Evolutionary conservation across 2,113 vertebrate genomes (phyloP).

Genomic region (Epinephelus lanceolatus): DNA sequence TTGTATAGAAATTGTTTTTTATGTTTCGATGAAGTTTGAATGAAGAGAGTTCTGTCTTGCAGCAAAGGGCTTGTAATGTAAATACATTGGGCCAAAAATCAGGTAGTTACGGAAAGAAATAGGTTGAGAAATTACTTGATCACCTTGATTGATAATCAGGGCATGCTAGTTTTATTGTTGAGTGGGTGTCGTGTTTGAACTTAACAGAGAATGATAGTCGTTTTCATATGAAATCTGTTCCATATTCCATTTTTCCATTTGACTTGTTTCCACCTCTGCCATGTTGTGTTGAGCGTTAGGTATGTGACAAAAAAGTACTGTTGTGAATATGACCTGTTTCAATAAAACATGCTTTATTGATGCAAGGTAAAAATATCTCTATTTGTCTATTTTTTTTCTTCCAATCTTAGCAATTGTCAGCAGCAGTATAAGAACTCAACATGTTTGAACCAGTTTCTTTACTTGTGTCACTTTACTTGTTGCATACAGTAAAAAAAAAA

Average conservation of each 20-base stretch:
- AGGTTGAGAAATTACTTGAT: constrained; percentile 30
- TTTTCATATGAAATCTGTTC: constrained; percentile 65
- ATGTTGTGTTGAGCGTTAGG: constrained; percentile 45
- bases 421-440: constrained; percentile 46
- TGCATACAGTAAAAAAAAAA: constrained; percentile 78
- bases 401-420: constrained; percentile 36
- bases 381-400: constrained; percentile 9
- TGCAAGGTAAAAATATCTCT: constrained; percentile 46
- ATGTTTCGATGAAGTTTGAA: constrained; percentile 59
- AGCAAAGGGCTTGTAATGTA: constrained; percentile 66
- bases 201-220: constrained; percentile 41
- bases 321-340: constrained; percentile 64
- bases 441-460: constrained; percentile 34
- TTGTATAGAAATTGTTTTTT: constrained; percentile 68
- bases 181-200: constrained; percentile 37
- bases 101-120: constrained; percentile 50
- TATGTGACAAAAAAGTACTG: constrained; percentile 40
- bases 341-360: constrained; percentile 82
- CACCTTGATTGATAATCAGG: constrained; percentile 41
- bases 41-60: constrained; percentile 37
- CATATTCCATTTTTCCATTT: constrained; percentile 73
- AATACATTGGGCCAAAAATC: constrained; percentile 79
- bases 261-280: constrained; percentile 52
- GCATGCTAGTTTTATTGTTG: constrained; percentile 20
- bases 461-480: constrained; percentile 35